Evolutionary conservation across 2,113 vertebrate species (phyloP), one percentile per base, ranked within the genome.

Genomic region (Agapornis roseicollis): DNA sequence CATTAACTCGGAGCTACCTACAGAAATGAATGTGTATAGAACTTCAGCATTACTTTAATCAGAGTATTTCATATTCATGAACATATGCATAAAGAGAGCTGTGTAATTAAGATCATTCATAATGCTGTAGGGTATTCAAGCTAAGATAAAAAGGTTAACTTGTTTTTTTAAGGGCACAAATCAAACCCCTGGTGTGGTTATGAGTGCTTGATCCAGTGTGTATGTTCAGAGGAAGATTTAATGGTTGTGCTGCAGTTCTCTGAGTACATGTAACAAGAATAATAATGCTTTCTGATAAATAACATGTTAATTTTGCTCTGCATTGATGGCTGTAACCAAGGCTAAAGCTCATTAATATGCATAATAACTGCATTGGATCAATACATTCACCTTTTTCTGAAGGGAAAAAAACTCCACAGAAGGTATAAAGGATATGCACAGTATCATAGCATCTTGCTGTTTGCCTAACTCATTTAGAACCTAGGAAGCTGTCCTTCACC

Each of bases 51-150:
- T 85, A 27, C 82, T 86, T 74, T 88, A 89, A 80, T 93, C 78
- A 77, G 68, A 71, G 31, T 49, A 6, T 68, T 94, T 93, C 17
- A 44, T 94, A 88, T 94, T 91, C 88, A 90, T 94, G 93, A 94
- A 3, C 31, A 37, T 56, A 23, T 85, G 35, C 79, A 78, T 84
- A 93, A 71, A 53, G 61, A 60, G 65, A 83, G 41, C 78, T 80
- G 68, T 27, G 83, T 93, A 86, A 96, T 94, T 80, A 90, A 81
- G 80, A 78, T 64, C 14, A n/a, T 90, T 94, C 61, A 41, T 93
- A 87, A 87, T 66, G 33, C 79, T 92, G 69, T 27, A 58, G 77
- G 84, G 56, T 83, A 81, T 73, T 88, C 33, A 29, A 56, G 56
- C 60, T 88, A 87, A 91, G 93, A 88, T 88, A 81, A 93, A 78